phyloP scores from a whole-genome alignment of 2,113 vertebrate species.

The Triplophysa siluroides region DNA sequence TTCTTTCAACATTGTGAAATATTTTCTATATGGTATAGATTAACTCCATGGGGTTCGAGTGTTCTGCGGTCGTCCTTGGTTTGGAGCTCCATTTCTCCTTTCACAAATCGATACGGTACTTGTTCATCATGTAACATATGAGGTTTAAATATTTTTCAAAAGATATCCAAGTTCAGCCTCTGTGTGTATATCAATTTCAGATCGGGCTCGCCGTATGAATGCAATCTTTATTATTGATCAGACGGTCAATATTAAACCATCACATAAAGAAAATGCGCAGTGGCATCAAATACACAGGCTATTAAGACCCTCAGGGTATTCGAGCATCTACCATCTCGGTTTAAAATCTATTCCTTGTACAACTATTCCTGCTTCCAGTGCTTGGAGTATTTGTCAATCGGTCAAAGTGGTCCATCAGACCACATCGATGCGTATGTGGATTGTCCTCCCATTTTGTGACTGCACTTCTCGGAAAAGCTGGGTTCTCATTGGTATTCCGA shows the following conservation, averaged over 20 bases:
- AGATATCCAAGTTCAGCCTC: constrained; percentile 32
- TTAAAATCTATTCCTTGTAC: constrained; percentile 17
- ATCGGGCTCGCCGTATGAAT: constrained; percentile 27
- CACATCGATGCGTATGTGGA: constrained; percentile 26
- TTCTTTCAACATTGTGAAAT: background rate
- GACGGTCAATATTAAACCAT: constrained; percentile 67
- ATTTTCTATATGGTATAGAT: background rate
- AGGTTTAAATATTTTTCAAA: constrained; percentile 23
- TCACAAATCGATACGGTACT: constrained; percentile 18
- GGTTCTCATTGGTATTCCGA: constrained; percentile 58
- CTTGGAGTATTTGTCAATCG: constrained; percentile 43
- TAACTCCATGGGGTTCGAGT: constrained; percentile 17
- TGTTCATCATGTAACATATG: constrained; percentile 16
- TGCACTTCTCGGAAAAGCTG: constrained; percentile 49
- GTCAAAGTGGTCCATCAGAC: constrained; percentile 11
- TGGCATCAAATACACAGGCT: constrained; percentile 20
- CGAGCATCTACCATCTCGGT: background rate
- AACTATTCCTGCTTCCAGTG: constrained; percentile 13
- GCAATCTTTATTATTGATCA: constrained; percentile 47
- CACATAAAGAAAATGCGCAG: constrained; percentile 58
- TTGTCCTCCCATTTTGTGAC: constrained; percentile 37
- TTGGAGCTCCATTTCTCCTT: constrained; percentile 2
- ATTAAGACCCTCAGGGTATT: constrained; percentile 14
- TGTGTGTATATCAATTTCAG: constrained; percentile 33
- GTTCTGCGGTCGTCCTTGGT: background rate